phyloP scores from a whole-genome alignment of 2,888 invertebrate species.

The Xanthorhoe designata region DNA sequence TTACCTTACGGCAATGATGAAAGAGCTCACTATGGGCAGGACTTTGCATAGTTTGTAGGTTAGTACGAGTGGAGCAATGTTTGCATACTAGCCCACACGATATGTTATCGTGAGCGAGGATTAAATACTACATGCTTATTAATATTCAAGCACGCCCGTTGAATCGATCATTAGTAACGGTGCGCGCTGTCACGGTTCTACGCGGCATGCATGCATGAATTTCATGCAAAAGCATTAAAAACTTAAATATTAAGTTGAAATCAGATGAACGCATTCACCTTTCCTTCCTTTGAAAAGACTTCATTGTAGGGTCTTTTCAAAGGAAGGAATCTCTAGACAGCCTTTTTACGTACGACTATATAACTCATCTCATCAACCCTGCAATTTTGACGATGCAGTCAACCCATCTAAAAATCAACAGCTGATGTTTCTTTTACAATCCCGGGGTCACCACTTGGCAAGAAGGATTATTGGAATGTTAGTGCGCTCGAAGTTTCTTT shows the following conservation, averaged over 20 bases:
- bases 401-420: too few relatives aligned
- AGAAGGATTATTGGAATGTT: too few relatives aligned
- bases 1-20: neutral
- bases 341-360: too few relatives aligned
- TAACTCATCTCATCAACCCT: too few relatives aligned
- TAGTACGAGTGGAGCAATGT: conserved; percentile 14
- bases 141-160: conserved; percentile 56
- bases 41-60: conserved; percentile 13
- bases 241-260: neutral
- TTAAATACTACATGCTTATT: conserved; percentile 55
- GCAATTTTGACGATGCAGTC: too few relatives aligned
- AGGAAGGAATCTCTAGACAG: too few relatives aligned
- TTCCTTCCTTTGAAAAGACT: too few relatives aligned
- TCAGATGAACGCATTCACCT: neutral
- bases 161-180: conserved; percentile 68
- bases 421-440: too few relatives aligned
- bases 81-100: conserved; percentile 36
- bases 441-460: too few relatives aligned
- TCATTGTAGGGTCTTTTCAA: too few relatives aligned
- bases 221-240: conserved; percentile 22
- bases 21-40: neutral
- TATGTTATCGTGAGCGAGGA: conserved; percentile 53
- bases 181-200: conserved; percentile 55
- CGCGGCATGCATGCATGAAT: conserved; percentile 29
- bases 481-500: too few relatives aligned